phyloP scores from a whole-genome alignment of 2,113 vertebrate genomes.

The Synodontis membranacea region DNA sequence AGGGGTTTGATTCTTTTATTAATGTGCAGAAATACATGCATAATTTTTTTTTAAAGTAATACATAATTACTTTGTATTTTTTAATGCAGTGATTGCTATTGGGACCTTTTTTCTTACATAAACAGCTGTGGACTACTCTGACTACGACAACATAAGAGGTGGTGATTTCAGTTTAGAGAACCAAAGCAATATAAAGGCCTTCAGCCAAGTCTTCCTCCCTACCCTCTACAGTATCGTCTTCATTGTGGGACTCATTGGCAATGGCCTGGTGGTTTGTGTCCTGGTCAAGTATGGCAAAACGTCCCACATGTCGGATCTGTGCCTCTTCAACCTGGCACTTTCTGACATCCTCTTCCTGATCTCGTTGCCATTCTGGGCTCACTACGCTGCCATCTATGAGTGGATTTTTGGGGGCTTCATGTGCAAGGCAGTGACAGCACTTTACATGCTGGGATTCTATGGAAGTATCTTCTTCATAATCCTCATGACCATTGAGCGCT shows the following conservation, averaged over 20 bases:
- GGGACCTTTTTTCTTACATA: not conserved
- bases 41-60: too few relatives aligned
- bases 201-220: conserved; percentile 65
- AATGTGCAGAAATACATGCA: too few relatives aligned
- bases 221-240: conserved; percentile 78
- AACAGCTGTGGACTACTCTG: not conserved
- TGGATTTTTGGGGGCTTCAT: conserved; percentile 78
- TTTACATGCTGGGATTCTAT: conserved; percentile 78
- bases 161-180: not conserved
- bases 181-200: not conserved
- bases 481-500: conserved; percentile 86
- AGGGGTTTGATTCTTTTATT: too few relatives aligned
- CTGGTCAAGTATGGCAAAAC: conserved; percentile 70
- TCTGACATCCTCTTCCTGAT: conserved; percentile 83
- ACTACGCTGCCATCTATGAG: conserved; percentile 55
- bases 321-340: conserved; percentile 82
- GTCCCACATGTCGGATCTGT: conserved; percentile 79
- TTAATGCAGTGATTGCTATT: too few relatives aligned
- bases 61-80: too few relatives aligned
- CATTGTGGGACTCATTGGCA: conserved; percentile 68
- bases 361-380: conserved; percentile 77
- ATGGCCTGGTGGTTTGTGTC: conserved; percentile 80
- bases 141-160: not conserved
- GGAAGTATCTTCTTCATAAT: conserved; percentile 84
- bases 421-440: conserved; percentile 74